Evolutionary conservation across 2,113 vertebrate genomes (phyloP), one percentile per base, ranked within the genome.

Genomic region (Holacanthus passer): DNA sequence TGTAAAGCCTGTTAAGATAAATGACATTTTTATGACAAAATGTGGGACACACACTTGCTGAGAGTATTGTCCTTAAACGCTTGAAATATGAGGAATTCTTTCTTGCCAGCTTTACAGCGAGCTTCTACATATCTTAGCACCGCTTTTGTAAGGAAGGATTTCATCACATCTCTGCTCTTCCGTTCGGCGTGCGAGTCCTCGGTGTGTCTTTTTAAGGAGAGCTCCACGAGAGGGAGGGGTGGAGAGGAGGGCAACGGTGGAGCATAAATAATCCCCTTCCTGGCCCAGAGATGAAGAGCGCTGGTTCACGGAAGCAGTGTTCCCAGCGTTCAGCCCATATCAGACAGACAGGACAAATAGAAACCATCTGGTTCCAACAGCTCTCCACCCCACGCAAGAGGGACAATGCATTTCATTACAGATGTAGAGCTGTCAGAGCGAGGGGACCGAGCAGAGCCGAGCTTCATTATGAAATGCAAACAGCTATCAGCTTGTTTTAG

Each of bases 271-370:
- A 95, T 94, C 83, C 80, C 88, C 90, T 79, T 88, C 90, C 93
- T 96, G 95, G 94, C 95, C 91, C 86, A 78, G 89, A 87, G 89
- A 90, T 95, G 95, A 95, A 95, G 93, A 91, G 89, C 65, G 92
- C 91, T 93, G 93, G 92, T 94, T 88, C 85, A 83, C 65, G 81
- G 83, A 83, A 73, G 70, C 85, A 67, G 94, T 92, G 94, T 94
- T 93, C 95, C 94, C 96, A 95, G 94, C 91, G 87, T 93, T 95
- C 93, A 95, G 90, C 92, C 89, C 90, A 91, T 96, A 95, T 96
- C 95, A 96, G 95, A 96, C 94, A 93, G 94, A 94, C 94, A 95
- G 84, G 81, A 92, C 90, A 96, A 97, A 97, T 95, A 94, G 93
- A 94, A 96, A 95, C 95, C 96, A 97, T 97, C 96, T 96, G 97